These are phyloP conservation scores for Noctua fimbriata DNA, from an alignment of 2,888 invertebrate genomes.

Conservation along the genomic window DNA sequence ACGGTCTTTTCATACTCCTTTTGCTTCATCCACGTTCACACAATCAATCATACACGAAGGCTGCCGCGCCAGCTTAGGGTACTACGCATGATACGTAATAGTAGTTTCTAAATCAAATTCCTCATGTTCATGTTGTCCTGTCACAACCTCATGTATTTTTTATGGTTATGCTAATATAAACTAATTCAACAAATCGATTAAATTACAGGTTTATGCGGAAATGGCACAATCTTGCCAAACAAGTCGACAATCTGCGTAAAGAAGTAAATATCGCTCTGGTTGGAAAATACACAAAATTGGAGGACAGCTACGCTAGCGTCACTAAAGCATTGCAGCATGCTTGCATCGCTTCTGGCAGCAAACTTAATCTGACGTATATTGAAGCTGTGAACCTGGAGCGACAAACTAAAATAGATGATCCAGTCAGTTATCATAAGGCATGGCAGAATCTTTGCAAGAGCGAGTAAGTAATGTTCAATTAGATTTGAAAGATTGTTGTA, in stretches of 20 bases:
- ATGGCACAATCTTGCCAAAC: constrained; percentile 97
- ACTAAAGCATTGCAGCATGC: constrained; percentile 98
- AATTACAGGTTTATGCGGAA: constrained; percentile 93
- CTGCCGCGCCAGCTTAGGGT: background rate
- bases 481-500: too few relatives aligned
- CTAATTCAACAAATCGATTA: background rate
- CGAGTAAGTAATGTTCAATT: constrained; percentile 90
- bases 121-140: too few relatives aligned
- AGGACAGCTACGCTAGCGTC: constrained; percentile 99
- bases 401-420: constrained; percentile 93
- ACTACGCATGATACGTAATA: background rate
- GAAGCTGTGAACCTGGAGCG: constrained; percentile 97
- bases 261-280: constrained; percentile 97
- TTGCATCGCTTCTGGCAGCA: constrained; percentile 95
- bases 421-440: constrained; percentile 96
- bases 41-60: background rate
- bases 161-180: background rate
- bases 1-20: background rate
- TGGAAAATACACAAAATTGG: constrained; percentile 98
- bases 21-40: background rate
- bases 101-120: background rate
- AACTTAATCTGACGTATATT: constrained; percentile 96
- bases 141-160: background rate
- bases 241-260: constrained; percentile 95
- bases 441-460: constrained; percentile 97